Conservation (phyloP, 2,113 vertebrate species). For the Phyllostomus hastatus region DNA sequence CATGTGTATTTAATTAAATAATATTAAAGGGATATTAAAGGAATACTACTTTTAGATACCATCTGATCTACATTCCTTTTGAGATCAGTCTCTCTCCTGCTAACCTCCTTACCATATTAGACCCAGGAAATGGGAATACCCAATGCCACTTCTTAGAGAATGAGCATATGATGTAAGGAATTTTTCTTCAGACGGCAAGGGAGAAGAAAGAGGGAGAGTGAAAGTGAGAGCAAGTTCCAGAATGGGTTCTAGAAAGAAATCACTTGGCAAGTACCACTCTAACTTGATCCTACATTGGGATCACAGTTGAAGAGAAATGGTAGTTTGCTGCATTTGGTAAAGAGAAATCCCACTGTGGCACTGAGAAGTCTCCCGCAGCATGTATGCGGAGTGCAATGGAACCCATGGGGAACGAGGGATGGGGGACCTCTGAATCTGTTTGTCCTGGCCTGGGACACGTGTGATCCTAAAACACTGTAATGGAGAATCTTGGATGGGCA, state of each 20-base stretch:
- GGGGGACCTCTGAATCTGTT: neutral
- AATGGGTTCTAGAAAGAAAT: neutral
- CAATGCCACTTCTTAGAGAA: neutral
- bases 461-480: neutral
- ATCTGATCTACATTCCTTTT: neutral
- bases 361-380: neutral
- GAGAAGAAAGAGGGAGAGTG: neutral
- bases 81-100: neutral
- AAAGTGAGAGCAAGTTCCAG: neutral
- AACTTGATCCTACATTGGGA: neutral
- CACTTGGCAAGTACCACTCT: too few species aligned
- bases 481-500: neutral
- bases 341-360: neutral
- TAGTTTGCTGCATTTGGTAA: neutral
- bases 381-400: neutral
- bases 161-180: neutral
- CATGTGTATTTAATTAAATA: neutral
- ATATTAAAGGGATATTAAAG: neutral
- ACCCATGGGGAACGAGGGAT: neutral
- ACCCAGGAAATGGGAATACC: neutral
- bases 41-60: neutral
- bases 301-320: neutral
- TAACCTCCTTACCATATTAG: too few species aligned
- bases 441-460: neutral
- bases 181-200: neutral